Base-by-base conservation (phyloP, 1,140 invertebrate genomes). In the Calliphora vicina region DNA sequence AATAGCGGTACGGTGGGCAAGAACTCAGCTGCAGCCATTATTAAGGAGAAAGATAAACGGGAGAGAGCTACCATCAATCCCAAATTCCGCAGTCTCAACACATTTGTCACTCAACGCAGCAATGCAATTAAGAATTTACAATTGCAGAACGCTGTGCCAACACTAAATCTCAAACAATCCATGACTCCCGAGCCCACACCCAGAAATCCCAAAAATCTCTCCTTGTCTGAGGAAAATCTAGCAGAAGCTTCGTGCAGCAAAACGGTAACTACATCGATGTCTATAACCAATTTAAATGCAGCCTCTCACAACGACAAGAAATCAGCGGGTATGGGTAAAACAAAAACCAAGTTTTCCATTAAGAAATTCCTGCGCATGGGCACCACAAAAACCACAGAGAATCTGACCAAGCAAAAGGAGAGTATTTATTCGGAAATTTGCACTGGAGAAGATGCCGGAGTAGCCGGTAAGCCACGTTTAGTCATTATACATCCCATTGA, bases 401-500 rank as follows among this genome's bases (percentile, higher is more conserved):
- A 86, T 26, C 35, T 88, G 9, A 67, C 84, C 85, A 90, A 91
- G 81, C 82, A 87, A 84, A 83, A 87, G 83, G 88, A 88, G n/a
- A 86, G 87, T 25, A 83, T 88, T 80, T 90, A 90, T 81, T 87
- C 89, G 13, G 90, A 90, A 84, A 90, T 90, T 8, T 87, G 86
- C 61, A 90, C 88, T 0, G 87, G 87, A 3, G 87, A 87, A 5
- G 89, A 90, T 17, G 83, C 86, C 17, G 84, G 85, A 73, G 84
- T 87, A 3, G 57, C 84, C 0, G 89, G 89, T 61, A 95, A 95
- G 86, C 94, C 94, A 0, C 92, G 95, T 23, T 91, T 96, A 12
- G 95, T 97, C 71, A 97, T 97, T 76, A 96, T 97, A 84, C 96
- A 97, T 92, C 96, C 96, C 15, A 91, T 96, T 80, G 96, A 97